phyloP scores from a whole-genome alignment of 2,888 invertebrate species.

The Mesorhabditis sp. region DNA sequence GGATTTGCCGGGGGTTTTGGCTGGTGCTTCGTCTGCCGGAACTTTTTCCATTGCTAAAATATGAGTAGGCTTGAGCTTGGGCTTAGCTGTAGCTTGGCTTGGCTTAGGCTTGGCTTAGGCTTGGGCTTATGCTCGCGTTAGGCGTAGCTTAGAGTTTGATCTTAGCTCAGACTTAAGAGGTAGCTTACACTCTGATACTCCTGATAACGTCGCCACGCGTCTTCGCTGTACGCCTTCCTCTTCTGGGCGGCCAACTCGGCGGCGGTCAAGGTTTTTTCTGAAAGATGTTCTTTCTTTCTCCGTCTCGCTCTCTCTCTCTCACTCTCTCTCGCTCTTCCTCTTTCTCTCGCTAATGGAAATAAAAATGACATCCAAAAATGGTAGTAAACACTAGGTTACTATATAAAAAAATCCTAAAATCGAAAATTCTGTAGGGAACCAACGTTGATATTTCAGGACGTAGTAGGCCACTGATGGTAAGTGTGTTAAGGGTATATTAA shows the following conservation, averaged over 20 bases:
- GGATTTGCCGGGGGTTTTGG: conserved; percentile 19
- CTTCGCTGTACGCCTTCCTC: conserved; percentile 53
- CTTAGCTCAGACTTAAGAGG: neutral
- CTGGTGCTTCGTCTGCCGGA: conserved; percentile 45
- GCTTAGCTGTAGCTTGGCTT: neutral
- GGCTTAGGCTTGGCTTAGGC: neutral
- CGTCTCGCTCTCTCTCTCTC: too few species aligned
- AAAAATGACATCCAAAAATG: neutral
- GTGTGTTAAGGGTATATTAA: neutral
- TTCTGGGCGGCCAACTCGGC: conserved; percentile 48
- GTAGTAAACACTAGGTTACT: neutral
- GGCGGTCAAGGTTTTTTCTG: conserved; percentile 38
- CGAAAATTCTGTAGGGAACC: neutral
- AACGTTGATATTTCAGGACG: neutral
- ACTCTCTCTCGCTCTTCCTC: neutral
- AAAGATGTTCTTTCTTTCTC: conserved; percentile 8
- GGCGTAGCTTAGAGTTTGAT: neutral
- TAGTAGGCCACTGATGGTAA: neutral
- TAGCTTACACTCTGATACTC: conserved; percentile 50
- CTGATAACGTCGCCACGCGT: conserved; percentile 54
- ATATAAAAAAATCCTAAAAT: neutral
- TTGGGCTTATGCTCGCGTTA: neutral
- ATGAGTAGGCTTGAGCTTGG: neutral
- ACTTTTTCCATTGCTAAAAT: conserved; percentile 54
- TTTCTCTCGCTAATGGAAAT: neutral